Evolutionary conservation across 2,113 vertebrate genomes (phyloP), one percentile per base, ranked within the genome.

Genomic region (Gracilinanus agilis): DNA sequence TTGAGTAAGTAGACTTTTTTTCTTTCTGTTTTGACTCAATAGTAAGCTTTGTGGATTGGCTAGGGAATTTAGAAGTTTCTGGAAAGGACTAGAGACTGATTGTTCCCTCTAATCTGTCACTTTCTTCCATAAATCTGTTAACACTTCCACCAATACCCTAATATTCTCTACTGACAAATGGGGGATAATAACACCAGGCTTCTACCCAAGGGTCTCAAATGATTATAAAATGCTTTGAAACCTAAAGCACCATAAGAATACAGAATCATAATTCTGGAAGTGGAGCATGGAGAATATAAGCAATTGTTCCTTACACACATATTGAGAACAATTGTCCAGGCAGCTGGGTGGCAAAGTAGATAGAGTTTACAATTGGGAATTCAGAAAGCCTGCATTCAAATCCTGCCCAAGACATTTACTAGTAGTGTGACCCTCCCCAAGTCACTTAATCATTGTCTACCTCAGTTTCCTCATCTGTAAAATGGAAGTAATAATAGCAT

Each of bases 201-300:
- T 44, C 89, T 24, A 49, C 7, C 54, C 19, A 5, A 23, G 92
- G 55, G 53, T 24, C 55, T 83, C 93, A 34, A 44, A 29, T 58
- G 49, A 13, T 7, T 90, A 8, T 54, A 12, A 90, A 90, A 88
- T 55, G 8, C 7, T 91, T 49, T 89, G 58, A 95, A 94, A 53
- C 40, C 54, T 90, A 91, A 53, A 91, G 40, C 27, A n/a, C 55
- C 53, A 67, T 34, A 92, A 34, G 25, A 91, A 90, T 90, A 27
- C 56, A 24, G 90, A 12, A 92, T 92, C 44, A 90, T 23, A 53
- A 55, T 94, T 58, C 55, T 90, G 90, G 93, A 94, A 94, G 29
- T 1, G 53, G 34, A 21, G 25, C n/a, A n/a, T n/a, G n/a, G n/a
- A 55, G 53, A 89, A 1, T 11, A 0, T 9, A 91, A 44, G 67